Conservation (phyloP, 2,113 vertebrate species). For the Cichladusa arquata region DNA sequence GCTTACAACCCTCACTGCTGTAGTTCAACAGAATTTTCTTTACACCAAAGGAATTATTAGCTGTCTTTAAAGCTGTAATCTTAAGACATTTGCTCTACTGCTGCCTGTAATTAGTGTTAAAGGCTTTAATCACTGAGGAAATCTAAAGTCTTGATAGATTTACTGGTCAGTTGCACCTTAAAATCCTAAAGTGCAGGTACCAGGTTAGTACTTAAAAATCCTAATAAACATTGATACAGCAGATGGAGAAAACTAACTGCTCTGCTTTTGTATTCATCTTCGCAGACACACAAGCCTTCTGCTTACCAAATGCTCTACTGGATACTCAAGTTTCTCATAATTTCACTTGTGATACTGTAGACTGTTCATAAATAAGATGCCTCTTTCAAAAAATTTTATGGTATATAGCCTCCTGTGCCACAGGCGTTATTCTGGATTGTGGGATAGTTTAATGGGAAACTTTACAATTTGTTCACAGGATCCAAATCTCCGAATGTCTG, state of each 20-base stretch:
- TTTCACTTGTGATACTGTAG: not conserved
- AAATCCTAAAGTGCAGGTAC: not conserved
- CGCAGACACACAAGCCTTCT: not conserved
- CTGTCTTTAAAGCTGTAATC: not conserved
- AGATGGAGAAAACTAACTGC: not conserved
- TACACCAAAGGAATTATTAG: not conserved
- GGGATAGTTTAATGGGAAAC: not conserved
- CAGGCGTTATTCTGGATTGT: not conserved
- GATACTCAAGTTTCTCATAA: not conserved
- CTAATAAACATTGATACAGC: not conserved
- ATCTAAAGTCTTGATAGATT: not conserved
- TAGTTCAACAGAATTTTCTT: not conserved
- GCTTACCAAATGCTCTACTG: not conserved
- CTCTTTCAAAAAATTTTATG: not conserved
- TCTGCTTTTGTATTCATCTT: not conserved
- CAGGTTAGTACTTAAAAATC: not conserved
- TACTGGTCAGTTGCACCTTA: not conserved
- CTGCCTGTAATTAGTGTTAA: not conserved
- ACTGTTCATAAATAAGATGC: not conserved
- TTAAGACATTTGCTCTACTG: not conserved
- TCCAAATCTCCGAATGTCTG: not conserved
- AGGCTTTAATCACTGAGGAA: not conserved
- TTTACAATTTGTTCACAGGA: not conserved
- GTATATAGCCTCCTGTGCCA: not conserved
- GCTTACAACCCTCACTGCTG: not conserved